phyloP scores from a whole-genome alignment of 2,888 invertebrate species.

The Coelogynopora nodosa region DNA sequence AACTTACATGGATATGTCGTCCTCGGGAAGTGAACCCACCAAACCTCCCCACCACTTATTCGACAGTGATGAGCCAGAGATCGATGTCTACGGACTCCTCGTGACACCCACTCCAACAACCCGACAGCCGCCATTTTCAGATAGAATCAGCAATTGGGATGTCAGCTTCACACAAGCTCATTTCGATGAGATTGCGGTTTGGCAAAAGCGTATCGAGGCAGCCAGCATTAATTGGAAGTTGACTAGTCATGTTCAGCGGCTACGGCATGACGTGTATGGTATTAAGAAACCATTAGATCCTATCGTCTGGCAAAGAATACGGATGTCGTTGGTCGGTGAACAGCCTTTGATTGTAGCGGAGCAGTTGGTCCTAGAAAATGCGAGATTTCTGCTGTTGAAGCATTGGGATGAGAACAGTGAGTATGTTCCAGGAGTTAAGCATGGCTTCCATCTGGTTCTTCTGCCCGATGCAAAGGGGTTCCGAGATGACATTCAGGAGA shows the following conservation, averaged over 20 bases:
- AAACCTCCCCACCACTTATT: not conserved
- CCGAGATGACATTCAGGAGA: not conserved
- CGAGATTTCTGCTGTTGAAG: not conserved
- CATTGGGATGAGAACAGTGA: not conserved
- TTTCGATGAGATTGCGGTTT: not conserved
- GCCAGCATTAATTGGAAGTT: not conserved
- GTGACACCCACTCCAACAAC: not conserved
- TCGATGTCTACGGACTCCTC: not conserved
- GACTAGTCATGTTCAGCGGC: not conserved
- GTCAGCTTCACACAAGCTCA: not conserved
- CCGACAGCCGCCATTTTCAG: not conserved
- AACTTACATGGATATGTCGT: not conserved
- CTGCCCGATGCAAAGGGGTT: not conserved
- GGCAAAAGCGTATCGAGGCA: not conserved
- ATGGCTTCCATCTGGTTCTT: not conserved
- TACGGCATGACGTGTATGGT: not conserved
- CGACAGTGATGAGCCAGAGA: not conserved
- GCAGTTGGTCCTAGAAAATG: conserved; percentile 12
- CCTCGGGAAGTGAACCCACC: not conserved
- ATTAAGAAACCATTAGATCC: not conserved
- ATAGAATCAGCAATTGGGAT: not conserved
- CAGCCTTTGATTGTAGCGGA: not conserved
- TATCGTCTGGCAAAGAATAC: not conserved
- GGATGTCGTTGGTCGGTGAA: not conserved
- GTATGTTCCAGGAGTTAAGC: not conserved